These are phyloP conservation scores for Nannoperca australis DNA, from an alignment of 2,797 vertebrate species.

Conservation along the genomic window DNA sequence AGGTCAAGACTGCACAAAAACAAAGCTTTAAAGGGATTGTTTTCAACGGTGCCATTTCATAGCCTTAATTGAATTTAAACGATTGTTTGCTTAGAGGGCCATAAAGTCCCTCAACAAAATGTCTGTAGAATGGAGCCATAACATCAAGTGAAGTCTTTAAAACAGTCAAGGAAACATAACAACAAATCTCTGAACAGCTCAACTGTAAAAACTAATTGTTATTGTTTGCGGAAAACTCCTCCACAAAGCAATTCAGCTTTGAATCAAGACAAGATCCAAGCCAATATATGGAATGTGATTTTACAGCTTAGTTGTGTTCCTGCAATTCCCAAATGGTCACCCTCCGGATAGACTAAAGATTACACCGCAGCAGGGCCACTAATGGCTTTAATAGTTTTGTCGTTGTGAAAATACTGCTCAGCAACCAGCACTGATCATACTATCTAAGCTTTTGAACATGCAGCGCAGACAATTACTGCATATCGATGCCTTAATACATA, in stretches of 20 bases:
- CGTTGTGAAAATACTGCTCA: conserved; percentile 73
- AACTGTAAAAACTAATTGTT: conserved; percentile 81
- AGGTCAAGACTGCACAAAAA: conserved; percentile 69
- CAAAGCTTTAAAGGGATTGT: conserved; percentile 71
- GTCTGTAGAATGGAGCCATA: conserved; percentile 70
- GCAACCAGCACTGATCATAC: conserved; percentile 74
- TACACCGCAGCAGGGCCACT: conserved; percentile 55
- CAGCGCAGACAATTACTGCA: conserved; percentile 45
- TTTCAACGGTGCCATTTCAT: conserved; percentile 69
- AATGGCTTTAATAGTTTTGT: conserved; percentile 67
- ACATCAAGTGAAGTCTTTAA: conserved; percentile 79
- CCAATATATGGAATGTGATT: conserved; percentile 68
- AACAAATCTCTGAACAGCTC: conserved; percentile 80
- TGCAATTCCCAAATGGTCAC: conserved; percentile 72
- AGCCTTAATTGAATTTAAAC: conserved; percentile 83
- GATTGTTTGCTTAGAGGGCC: conserved; percentile 79
- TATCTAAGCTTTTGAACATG: conserved; percentile 53
- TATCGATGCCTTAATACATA: conserved; percentile 36
- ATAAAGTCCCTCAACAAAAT: conserved; percentile 76
- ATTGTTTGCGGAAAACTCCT: conserved; percentile 70
- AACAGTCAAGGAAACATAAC: conserved; percentile 79
- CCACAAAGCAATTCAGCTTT: conserved; percentile 65
- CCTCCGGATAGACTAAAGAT: conserved; percentile 67
- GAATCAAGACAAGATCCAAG: conserved; percentile 60
- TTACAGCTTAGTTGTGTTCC: conserved; percentile 62